Evolutionary conservation across 2,888 invertebrate species (phyloP).

Genomic region (Dicyrtomina minuta): DNA sequence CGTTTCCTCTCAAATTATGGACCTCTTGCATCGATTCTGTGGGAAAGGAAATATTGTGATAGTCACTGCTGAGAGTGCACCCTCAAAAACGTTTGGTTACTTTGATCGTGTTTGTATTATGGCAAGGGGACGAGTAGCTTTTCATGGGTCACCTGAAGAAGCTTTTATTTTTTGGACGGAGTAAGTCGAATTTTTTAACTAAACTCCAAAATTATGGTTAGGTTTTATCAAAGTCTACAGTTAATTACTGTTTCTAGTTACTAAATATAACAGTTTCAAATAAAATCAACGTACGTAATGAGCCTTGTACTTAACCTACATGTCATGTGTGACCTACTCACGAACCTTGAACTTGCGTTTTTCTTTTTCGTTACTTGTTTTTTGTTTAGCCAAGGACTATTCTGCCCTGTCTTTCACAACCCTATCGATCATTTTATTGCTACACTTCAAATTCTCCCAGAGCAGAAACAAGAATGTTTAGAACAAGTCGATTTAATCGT

Average conservation of each 20-base stretch:
- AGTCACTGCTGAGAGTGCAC: neutral
- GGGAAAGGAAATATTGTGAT: slow-evolving; percentile 3
- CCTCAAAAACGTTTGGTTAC: neutral
- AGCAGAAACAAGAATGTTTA: neutral
- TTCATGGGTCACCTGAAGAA: neutral
- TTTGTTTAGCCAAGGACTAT: too few species aligned
- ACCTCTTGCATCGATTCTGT: neutral
- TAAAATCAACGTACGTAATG: too few species aligned
- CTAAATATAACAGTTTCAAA: too few species aligned
- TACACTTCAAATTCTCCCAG: neutral
- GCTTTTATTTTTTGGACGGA: neutral
- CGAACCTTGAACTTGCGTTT: too few species aligned
- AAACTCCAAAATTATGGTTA: too few species aligned
- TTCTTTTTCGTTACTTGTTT: too few species aligned
- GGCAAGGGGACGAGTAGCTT: slow-evolving; percentile 5
- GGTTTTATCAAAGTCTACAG: too few species aligned
- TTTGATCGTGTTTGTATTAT: slow-evolving; percentile 5
- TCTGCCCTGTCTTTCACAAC: too few species aligned
- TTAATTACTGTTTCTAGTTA: too few species aligned
- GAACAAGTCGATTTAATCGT: too few species aligned
- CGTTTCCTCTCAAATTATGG: neutral
- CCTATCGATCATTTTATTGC: neutral
- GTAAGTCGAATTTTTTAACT: neutral
- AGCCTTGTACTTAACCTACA: too few species aligned
- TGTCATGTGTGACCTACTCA: too few species aligned